Evolutionary conservation across 2,888 invertebrate genomes (phyloP).

Genomic region (Drosophila hamatofila): DNA sequence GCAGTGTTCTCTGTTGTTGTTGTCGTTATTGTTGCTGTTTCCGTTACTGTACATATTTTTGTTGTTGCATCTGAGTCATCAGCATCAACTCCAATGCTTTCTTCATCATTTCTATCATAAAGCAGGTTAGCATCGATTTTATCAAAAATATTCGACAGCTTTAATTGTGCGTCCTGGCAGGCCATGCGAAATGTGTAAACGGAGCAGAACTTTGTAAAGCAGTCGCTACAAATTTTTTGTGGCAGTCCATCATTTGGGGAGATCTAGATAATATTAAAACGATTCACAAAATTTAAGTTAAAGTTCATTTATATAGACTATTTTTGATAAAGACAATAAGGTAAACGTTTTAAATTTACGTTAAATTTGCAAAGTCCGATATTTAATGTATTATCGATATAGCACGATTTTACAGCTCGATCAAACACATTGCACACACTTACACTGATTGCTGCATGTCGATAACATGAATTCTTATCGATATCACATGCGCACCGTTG

Average conservation of each 20-base stretch:
- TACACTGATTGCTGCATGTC: conserved; percentile 4
- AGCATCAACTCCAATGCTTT: conserved; percentile 3
- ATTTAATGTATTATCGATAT: conserved; percentile 8
- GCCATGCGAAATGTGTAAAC: conserved; percentile 75
- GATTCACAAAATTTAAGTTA: background rate
- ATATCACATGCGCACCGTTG: conserved; percentile 23
- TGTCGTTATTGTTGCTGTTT: conserved; percentile 26
- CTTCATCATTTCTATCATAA: conserved; percentile 59
- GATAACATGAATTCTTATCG: conserved; percentile 16
- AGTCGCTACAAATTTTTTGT: conserved; percentile 82
- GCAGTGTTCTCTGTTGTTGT: conserved; percentile 66
- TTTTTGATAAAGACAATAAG: too few relatives aligned
- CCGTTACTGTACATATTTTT: conserved; percentile 24
- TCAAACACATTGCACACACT: conserved; percentile 10
- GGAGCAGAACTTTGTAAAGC: conserved; percentile 81
- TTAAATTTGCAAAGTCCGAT: background rate
- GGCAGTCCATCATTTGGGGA: conserved; percentile 80
- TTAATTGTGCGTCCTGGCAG: conserved; percentile 80
- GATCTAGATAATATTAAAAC: conserved; percentile 54
- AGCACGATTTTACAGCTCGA: background rate
- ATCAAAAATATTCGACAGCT: conserved; percentile 79
- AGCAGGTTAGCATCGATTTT: conserved; percentile 79
- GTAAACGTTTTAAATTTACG: background rate
- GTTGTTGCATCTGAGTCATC: conserved; percentile 9
- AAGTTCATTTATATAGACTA: background rate